Evolutionary conservation across 1,140 invertebrate species (phyloP), one percentile per base, ranked within the genome.

Genomic region (Caerostris darwini): DNA sequence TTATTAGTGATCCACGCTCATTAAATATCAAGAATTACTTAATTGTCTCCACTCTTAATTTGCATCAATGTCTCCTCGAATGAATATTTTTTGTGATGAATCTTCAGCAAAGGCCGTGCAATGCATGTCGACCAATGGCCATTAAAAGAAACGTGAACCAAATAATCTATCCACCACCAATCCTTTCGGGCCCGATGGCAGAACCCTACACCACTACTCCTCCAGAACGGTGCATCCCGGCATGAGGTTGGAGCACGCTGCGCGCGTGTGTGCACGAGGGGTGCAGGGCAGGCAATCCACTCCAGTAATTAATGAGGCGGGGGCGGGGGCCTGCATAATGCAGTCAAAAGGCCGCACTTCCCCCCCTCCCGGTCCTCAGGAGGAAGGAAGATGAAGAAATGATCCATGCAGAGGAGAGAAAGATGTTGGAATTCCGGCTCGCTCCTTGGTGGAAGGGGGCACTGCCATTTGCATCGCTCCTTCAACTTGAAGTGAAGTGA

Each of bases 331-430:
- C 67, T 93, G 92, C 92, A 93, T 93, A 87, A 93, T 93, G 92
- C 92, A 93, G 92, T 93, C 92, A 93, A 93, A 88, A 93, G 92
- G 92, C 64, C 92, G 83, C 83, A 93, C 83, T 93, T 93, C 92
- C 92, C 86, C 92, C 83, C 54, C 90, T 34, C 85, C 85, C 17
- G n/a, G 50, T 59, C 71, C 71, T 91, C 64, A 12, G 59, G 85
- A 90, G 83, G 57, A 85, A 14, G 57, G 83, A 85, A 85, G 92
- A 93, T 87, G 92, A 93, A 87, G 83, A 87, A 93, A 93, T 88
- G 92, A 93, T 93, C 92, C 92, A 59, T 85, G 59, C 64, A 88
- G 92, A 88, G 86, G 85, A 85, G 83, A 88, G 82, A 92, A 92
- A 85, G 82, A 85, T 83, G 90, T 64, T 83, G 90, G 57, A 92